A percentile compares a stretch with the other conserved stretches of the same genome.
Conservation (phyloP, 1,140 invertebrate genomes). For the Dendrolimus punctatus region DNA sequence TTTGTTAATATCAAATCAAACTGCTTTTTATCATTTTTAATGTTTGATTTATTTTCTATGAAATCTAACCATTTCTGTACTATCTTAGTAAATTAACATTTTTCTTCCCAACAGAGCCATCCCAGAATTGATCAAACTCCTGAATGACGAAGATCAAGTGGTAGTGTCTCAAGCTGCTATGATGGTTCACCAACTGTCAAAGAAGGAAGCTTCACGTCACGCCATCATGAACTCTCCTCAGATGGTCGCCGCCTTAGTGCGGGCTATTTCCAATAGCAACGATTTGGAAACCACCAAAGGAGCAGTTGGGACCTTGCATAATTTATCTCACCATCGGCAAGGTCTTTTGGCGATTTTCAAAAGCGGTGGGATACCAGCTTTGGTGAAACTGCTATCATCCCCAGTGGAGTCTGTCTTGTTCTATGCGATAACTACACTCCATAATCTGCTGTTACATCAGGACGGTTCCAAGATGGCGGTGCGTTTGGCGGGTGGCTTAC, state of each 20-base stretch:
- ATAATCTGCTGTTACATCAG: constrained; percentile 98
- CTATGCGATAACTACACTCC: constrained; percentile 98
- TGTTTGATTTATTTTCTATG: no score
- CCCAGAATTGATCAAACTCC: constrained; percentile 97
- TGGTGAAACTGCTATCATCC: constrained; percentile 96
- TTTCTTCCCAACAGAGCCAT: constrained; percentile 80
- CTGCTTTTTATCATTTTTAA: no score
- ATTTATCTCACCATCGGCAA: constrained; percentile 97
- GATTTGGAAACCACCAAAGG: constrained; percentile 98
- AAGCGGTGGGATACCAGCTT: constrained; percentile 96
- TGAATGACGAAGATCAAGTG: constrained; percentile 99
- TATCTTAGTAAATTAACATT: not conserved
- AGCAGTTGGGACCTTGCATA: constrained; percentile 96
- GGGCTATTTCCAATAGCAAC: constrained; percentile 95
- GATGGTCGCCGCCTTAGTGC: constrained; percentile 96
- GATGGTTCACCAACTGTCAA: constrained; percentile 99
- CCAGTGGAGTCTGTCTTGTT: constrained; percentile 97
- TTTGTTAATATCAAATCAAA: no score
- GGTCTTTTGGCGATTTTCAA: constrained; percentile 98
- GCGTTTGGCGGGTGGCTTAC: constrained; percentile 94
- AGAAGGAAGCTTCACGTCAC: constrained; percentile 98
- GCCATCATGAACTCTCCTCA: constrained; percentile 98
- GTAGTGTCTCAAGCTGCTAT: constrained; percentile 98
- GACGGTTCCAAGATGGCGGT: constrained; percentile 99
- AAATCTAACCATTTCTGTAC: no score